Evolutionary conservation across 2,113 vertebrate genomes (phyloP), one percentile per base, ranked within the genome.

Genomic region (Macheiramphus alcinus): DNA sequence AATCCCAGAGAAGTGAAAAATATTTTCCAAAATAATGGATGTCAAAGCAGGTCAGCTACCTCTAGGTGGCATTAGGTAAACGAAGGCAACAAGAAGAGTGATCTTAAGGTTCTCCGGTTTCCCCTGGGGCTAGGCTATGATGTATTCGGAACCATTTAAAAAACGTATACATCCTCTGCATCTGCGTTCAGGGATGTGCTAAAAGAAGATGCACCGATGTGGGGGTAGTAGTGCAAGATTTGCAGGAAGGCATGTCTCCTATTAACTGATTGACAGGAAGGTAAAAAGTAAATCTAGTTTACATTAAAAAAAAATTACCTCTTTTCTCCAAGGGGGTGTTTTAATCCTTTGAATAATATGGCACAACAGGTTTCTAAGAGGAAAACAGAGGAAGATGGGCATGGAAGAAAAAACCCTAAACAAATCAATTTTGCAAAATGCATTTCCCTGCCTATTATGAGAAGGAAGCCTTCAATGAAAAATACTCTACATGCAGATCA

Each of bases 181-280:
- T 56, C 11, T 73, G 36, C 7, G 1, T 29, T 29, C 32, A 18
- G 59, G 29, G 48, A 29, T 27, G 26, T n/a, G 12, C 63, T 43
- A 19, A 42, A 53, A 42, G 36, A 23, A 16, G 4, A 29, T 0
- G 1, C 29, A 23, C 0, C 1, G 6, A 5, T 15, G 21, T 2
- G 45, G 31, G 29, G n/a, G 22, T 4, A 38, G 52, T 5, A 75
- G 47, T 3, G 31, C 48, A 61, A 48, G 45, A 25, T 40, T n/a
- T 58, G 32, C 55, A 78, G 56, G 36, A 43, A 66, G 34, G 61
- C 55, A 34, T 7, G 52, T 86, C 53, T 84, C 25, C 58, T 82
- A 18, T 26, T 42, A 80, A 21, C 59, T n/a, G 38, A 22, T 9
- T 34, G 48, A 43, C 32, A 63, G 53, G 58, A 42, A 70, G 22